phyloP scores from a whole-genome alignment of 2,113 vertebrate genomes.

The Mustela lutreola region DNA sequence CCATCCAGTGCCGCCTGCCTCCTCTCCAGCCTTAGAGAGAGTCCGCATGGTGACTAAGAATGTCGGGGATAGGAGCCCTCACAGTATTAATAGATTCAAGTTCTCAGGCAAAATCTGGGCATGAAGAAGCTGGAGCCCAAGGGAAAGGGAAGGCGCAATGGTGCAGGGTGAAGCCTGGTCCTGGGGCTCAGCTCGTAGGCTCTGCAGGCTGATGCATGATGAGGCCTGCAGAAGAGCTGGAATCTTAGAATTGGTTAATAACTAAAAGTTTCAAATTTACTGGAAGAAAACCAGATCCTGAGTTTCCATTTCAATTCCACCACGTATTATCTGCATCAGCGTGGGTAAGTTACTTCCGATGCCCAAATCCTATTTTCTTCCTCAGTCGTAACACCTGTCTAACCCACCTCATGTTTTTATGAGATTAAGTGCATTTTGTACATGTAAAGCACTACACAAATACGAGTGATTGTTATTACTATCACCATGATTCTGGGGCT shows the following conservation, averaged over 20 bases:
- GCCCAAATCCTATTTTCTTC: not conserved
- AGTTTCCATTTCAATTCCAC: not conserved
- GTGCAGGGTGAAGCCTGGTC: too few relatives aligned
- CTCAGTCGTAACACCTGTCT: not conserved
- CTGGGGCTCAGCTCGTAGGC: not conserved
- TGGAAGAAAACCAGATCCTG: not conserved
- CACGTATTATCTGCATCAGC: not conserved
- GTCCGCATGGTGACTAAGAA: not conserved
- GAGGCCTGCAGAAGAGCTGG: not conserved
- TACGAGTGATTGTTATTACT: not conserved
- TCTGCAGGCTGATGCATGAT: not conserved
- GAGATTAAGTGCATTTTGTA: not conserved
- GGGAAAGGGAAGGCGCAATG: too few relatives aligned
- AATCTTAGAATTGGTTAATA: not conserved
- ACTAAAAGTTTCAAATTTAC: not conserved
- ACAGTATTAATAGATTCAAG: not conserved
- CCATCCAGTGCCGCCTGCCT: not conserved
- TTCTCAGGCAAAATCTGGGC: not conserved
- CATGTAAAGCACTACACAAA: not conserved
- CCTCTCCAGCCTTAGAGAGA: too few relatives aligned
- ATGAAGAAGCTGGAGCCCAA: not conserved
- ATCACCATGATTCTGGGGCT: not conserved
- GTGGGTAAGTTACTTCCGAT: not conserved
- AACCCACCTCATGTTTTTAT: not conserved
- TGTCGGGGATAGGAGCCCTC: rapidly evolving